A percentile compares a stretch with the other conserved stretches of the same genome.
These are phyloP conservation scores for Choristoneura fumiferana DNA, from an alignment of 1,140 invertebrate genomes.

Conservation along the genomic window DNA sequence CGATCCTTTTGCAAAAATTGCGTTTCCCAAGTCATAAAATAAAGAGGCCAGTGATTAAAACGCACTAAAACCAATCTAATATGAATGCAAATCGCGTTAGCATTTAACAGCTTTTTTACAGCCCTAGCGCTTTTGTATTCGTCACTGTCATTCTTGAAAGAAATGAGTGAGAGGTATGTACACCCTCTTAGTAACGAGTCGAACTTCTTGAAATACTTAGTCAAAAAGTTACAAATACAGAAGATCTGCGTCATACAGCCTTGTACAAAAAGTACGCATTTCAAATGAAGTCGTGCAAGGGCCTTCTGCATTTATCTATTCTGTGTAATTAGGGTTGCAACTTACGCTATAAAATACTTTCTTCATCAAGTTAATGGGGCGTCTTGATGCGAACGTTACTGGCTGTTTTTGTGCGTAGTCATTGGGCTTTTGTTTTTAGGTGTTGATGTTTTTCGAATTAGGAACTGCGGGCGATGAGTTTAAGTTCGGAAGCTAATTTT, in stretches of 20 bases:
- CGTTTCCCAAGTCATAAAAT: no score
- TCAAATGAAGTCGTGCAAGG: background rate
- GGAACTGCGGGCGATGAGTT: background rate
- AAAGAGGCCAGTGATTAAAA: slow-evolving; percentile 9
- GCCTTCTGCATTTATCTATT: background rate
- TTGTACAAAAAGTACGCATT: no score
- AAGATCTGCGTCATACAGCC: background rate
- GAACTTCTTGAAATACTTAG: slow-evolving; percentile 2
- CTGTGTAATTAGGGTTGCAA: slow-evolving; percentile 49
- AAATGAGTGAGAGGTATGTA: background rate
- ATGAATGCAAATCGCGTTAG: slow-evolving; percentile 8
- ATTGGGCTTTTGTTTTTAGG: slow-evolving; percentile 27
- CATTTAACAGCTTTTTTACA: slow-evolving; percentile 13
- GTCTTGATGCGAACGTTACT: slow-evolving; percentile 33
- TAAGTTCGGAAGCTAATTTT: background rate
- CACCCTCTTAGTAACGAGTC: background rate
- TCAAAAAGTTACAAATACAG: background rate
- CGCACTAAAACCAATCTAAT: slow-evolving; percentile 2
- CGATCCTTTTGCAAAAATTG: no score
- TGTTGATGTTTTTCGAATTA: slow-evolving; percentile 19
- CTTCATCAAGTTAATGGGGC: slow-evolving; percentile 62
- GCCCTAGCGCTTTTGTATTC: background rate
- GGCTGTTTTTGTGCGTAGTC: slow-evolving; percentile 33
- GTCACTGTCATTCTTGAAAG: background rate
- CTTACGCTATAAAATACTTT: slow-evolving; percentile 56